These are phyloP conservation scores for Ceraclea dissimilis DNA, from an alignment of 2,888 invertebrate species.

Conservation along the genomic window DNA sequence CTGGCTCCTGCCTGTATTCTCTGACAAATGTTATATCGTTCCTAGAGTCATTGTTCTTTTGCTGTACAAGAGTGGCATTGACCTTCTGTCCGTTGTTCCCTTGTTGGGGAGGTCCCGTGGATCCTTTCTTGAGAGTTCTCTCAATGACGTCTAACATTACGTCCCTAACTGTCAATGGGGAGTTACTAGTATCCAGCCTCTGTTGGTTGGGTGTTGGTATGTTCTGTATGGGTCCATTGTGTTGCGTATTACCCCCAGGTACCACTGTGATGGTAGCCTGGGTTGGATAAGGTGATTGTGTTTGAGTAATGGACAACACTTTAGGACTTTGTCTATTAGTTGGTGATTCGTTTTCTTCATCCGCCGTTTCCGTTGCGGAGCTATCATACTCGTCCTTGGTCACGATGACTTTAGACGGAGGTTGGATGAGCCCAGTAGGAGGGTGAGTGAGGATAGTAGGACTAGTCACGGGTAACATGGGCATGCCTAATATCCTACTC, in stretches of 20 bases:
- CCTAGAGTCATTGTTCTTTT: constrained; percentile 32
- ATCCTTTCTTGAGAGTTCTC: constrained; percentile 64
- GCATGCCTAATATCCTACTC: constrained; percentile 6
- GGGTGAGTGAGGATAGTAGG: constrained; percentile 27
- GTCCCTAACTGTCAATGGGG: constrained; percentile 71
- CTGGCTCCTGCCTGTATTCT: constrained; percentile 36
- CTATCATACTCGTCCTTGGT: constrained; percentile 60
- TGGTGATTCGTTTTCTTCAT: constrained; percentile 67
- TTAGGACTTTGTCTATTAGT: constrained; percentile 48
- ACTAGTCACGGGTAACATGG: constrained; percentile 11
- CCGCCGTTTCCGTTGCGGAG: constrained; percentile 80
- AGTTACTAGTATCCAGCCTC: constrained; percentile 32
- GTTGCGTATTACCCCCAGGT: constrained; percentile 26
- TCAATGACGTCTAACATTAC: constrained; percentile 79
- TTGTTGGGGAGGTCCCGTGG: constrained; percentile 41
- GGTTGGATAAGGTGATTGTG: constrained; percentile 24
- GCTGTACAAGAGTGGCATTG: constrained; percentile 30
- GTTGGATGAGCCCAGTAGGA: constrained; percentile 31
- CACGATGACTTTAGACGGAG: constrained; percentile 28
- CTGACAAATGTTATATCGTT: constrained; percentile 36
- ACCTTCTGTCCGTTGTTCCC: constrained; percentile 21
- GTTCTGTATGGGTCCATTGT: constrained; percentile 29
- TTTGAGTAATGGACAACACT: constrained; percentile 29
- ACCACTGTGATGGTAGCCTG: constrained; percentile 41
- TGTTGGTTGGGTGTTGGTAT: constrained; percentile 28